Evolutionary conservation across 2,888 invertebrate genomes (phyloP).

Genomic region (Lasioglossum leucozonium): DNA sequence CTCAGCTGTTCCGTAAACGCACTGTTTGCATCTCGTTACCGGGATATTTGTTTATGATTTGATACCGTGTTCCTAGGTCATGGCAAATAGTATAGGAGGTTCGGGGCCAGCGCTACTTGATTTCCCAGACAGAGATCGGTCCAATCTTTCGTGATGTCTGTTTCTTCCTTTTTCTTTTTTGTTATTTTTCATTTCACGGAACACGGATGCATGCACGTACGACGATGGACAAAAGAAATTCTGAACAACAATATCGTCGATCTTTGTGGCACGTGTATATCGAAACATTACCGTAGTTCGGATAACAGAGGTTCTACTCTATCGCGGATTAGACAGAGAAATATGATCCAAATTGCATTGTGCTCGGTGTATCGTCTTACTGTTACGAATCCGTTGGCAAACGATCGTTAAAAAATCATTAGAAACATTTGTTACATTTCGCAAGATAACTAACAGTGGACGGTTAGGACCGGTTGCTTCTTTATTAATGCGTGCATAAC

Average conservation of each 20-base stretch:
- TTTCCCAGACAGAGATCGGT: slow-evolving; percentile 3
- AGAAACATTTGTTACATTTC: neutral
- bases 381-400: too few relatives aligned
- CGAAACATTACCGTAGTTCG: too few relatives aligned
- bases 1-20: slow-evolving; percentile 45
- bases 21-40: slow-evolving; percentile 83
- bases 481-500: too few relatives aligned
- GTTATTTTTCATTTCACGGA: neutral
- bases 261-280: neutral
- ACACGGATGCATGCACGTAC: neutral
- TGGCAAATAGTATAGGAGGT: slow-evolving; percentile 58
- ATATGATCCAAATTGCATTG: too few relatives aligned
- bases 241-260: neutral
- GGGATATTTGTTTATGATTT: slow-evolving; percentile 82
- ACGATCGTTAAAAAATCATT: neutral
- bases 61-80: slow-evolving; percentile 73
- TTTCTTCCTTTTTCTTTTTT: too few relatives aligned
- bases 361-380: too few relatives aligned
- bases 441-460: too few relatives aligned
- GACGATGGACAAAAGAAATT: neutral
- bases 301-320: too few relatives aligned
- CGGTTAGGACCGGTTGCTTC: too few relatives aligned
- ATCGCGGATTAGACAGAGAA: too few relatives aligned
- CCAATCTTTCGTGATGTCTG: neutral
- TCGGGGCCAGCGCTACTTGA: slow-evolving; percentile 17